Conservation (phyloP, 2,797 vertebrate species). For the Danio tinwini region DNA sequence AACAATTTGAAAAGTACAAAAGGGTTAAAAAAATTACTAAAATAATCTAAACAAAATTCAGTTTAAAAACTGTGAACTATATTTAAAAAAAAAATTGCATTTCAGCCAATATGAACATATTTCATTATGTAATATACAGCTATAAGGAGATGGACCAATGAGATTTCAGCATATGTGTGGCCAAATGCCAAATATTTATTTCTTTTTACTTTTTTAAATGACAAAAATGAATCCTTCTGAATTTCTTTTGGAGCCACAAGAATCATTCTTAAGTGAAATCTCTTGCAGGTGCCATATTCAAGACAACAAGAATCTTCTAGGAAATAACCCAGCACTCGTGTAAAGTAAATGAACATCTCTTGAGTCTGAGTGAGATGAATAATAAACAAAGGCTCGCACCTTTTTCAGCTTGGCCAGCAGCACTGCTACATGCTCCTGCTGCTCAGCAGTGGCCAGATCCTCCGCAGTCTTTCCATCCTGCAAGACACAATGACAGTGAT, state of each 20-base stretch:
- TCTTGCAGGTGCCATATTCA: background rate
- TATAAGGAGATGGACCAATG: background rate
- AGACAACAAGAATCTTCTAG: slow-evolving; percentile 3
- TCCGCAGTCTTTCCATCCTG: slow-evolving; percentile 96
- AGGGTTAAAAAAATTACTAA: too few relatives aligned
- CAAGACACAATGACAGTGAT: slow-evolving; percentile 48
- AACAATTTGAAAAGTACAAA: too few relatives aligned
- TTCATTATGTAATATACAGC: background rate
- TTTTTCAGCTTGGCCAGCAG: slow-evolving; percentile 91
- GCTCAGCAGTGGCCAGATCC: slow-evolving; percentile 88
- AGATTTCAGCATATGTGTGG: too few relatives aligned
- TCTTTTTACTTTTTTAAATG: background rate
- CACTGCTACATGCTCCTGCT: slow-evolving; percentile 85
- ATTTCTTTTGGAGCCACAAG: background rate
- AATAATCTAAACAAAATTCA: too few relatives aligned
- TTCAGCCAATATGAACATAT: background rate
- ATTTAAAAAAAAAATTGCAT: too few relatives aligned
- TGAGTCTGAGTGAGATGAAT: slow-evolving; percentile 24
- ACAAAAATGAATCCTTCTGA: slow-evolving; percentile 1
- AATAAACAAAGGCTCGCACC: slow-evolving; percentile 71
- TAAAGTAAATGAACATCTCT: slow-evolving; percentile 20
- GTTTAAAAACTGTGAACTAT: too few relatives aligned
- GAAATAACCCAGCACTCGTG: slow-evolving; percentile 3
- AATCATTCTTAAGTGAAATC: background rate
- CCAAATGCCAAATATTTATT: background rate